These are phyloP conservation scores for Corythaixoides concolor DNA, from an alignment of 2,113 vertebrate genomes.

Conservation along the genomic window DNA sequence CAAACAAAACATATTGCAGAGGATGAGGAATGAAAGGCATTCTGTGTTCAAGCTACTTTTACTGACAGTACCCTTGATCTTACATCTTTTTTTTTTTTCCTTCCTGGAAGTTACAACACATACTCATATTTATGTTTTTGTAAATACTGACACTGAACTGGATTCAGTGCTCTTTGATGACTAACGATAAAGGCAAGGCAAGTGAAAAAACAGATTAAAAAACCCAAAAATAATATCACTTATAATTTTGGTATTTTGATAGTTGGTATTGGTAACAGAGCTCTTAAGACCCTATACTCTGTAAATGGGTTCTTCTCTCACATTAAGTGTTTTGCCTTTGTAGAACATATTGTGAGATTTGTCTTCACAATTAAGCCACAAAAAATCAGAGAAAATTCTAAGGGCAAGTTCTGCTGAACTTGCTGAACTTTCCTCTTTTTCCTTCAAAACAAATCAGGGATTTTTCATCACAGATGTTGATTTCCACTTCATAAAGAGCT, in stretches of 20 bases:
- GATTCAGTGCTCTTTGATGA: neutral
- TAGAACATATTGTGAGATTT: neutral
- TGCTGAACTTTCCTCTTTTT: neutral
- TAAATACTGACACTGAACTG: neutral
- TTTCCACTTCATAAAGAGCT: neutral
- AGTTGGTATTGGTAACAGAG: neutral
- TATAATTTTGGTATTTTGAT: neutral
- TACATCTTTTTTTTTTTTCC: neutral
- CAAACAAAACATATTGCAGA: neutral
- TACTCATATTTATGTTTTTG: neutral
- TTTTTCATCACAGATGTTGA: neutral
- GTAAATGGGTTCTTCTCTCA: neutral
- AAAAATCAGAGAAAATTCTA: neutral
- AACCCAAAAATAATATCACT: accelerated
- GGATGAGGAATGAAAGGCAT: neutral
- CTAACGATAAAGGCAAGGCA: neutral
- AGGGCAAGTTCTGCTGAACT: neutral
- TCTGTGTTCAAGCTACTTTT: neutral
- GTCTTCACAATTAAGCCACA: neutral
- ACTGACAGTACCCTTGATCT: neutral
- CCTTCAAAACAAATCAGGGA: neutral
- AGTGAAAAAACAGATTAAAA: neutral
- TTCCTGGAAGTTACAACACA: neutral
- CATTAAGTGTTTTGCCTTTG: neutral
- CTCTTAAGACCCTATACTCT: neutral